Evolutionary conservation across 2,888 invertebrate species (phyloP), one percentile per base, ranked within the genome.

Genomic region (Pardosa pseudoannulata): DNA sequence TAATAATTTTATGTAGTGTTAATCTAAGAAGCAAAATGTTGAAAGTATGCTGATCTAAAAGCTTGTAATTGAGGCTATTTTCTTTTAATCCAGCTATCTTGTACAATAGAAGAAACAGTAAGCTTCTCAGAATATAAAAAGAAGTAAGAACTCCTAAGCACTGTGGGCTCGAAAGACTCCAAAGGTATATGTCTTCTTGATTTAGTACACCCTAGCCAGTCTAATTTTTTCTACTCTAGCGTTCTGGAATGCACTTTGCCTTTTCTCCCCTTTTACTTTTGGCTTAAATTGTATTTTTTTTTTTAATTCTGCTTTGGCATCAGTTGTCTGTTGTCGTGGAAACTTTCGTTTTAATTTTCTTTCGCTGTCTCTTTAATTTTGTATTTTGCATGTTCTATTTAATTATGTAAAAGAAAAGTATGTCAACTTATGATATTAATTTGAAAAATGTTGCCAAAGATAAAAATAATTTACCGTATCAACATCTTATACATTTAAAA

Each of bases 141-240:
- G 32, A 32, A 67, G 29, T 11, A 62, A 62, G 1, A 32, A 36
- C 46, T 64, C 56, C 27, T 19, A 62, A 27, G 46, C 27, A 32
- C 46, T 23, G 19, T 29, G 39, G 36, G 9, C 76, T 65, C 56
- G 7, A 29, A 67, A 78, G 50, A 70, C 32, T 56, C 27, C 56
- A 70, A 27, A 78, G 78, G 78, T 78, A 75, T 75, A 46, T 41
- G 29, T 78, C 70, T 68, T 70, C 68, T 78, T 78, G 68, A 78
- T 78, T 78, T 78, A 78, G 28, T 50, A 9, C 46, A 46, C 50
- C 70, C 56, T 78, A 19, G 39, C 23, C 39, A 28, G 46, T 19
- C 50, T 78, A 70, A 70, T 56, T 78, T 56, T 23, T 62, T 56
- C 46, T 50, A 31, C 16, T 56, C 67, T 67, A 32, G 1, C n/a